Conservation (phyloP, 2,113 vertebrate species). For the Aegithalos caudatus region DNA sequence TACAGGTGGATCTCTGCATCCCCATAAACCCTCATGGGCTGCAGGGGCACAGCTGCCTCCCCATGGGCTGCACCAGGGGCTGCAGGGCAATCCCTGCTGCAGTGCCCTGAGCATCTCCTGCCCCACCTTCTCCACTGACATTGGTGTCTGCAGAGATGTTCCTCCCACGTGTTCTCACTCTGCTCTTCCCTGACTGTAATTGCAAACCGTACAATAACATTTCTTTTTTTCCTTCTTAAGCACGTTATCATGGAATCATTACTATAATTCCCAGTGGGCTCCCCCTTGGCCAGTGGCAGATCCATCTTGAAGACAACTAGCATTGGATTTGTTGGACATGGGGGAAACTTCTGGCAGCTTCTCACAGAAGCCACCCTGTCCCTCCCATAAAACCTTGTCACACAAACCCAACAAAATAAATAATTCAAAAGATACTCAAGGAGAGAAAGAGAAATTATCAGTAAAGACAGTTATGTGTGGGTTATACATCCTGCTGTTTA, state of each 20-base stretch:
- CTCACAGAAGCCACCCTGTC: neutral
- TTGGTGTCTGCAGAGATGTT: neutral
- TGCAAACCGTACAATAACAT: neutral
- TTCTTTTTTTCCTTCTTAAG: neutral
- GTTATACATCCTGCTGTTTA: neutral
- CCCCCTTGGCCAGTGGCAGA: neutral
- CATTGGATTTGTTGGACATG: neutral
- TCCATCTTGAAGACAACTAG: neutral
- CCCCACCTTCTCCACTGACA: neutral
- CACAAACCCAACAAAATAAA: neutral
- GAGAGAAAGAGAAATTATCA: neutral
- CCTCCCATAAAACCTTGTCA: neutral
- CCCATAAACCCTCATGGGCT: neutral
- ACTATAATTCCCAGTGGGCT: neutral
- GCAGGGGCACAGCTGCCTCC: neutral
- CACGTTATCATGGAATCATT: neutral
- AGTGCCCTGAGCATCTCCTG: neutral
- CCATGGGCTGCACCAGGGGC: neutral
- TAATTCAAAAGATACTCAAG: neutral
- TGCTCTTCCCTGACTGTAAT: neutral
- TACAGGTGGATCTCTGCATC: neutral
- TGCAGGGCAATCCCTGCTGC: neutral
- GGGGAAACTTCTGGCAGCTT: neutral
- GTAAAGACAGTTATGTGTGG: neutral
- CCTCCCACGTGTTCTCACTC: neutral